A percentile compares a stretch with the other conserved stretches of the same genome.
These are phyloP conservation scores for Dascillus cervinus DNA, from an alignment of 2,888 invertebrate species.

Conservation along the genomic window DNA sequence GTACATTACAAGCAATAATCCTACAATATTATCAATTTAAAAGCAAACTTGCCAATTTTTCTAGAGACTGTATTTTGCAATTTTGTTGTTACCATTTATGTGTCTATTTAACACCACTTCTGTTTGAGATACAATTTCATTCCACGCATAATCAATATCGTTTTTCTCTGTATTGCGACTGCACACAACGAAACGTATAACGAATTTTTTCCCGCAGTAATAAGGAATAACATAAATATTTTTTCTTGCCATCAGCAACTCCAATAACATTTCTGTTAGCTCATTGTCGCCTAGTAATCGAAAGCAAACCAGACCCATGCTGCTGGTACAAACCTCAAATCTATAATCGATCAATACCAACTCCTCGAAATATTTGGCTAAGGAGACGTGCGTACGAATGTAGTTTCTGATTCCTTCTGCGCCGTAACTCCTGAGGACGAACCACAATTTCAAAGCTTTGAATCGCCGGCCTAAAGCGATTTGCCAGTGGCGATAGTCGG, in stretches of 20 bases:
- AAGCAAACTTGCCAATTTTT: no score
- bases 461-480: slow-evolving; percentile 80
- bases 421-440: slow-evolving; percentile 75
- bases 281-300: slow-evolving; percentile 66
- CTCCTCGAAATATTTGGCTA: slow-evolving; percentile 72
- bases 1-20: no score
- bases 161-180: slow-evolving; percentile 59
- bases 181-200: slow-evolving; percentile 77
- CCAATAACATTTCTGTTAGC: slow-evolving; percentile 60
- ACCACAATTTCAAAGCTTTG: slow-evolving; percentile 87
- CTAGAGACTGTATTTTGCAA: no score
- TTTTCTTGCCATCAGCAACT: slow-evolving; percentile 63
- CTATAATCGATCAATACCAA: slow-evolving; percentile 60
- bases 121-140: slow-evolving; percentile 25
- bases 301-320: slow-evolving; percentile 72
- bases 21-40: no score
- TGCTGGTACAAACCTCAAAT: slow-evolving; percentile 59
- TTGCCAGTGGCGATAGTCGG: slow-evolving; percentile 71
- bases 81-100: no score
- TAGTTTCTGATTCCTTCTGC: slow-evolving; percentile 67
- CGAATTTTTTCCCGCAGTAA: slow-evolving; percentile 55
- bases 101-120: slow-evolving; percentile 3
- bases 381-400: slow-evolving; percentile 62
- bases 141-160: slow-evolving; percentile 70
- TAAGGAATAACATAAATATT: slow-evolving; percentile 78